Evolutionary conservation across 2,113 vertebrate genomes (phyloP), one percentile per base, ranked within the genome.

Genomic region (Gavia stellata): DNA sequence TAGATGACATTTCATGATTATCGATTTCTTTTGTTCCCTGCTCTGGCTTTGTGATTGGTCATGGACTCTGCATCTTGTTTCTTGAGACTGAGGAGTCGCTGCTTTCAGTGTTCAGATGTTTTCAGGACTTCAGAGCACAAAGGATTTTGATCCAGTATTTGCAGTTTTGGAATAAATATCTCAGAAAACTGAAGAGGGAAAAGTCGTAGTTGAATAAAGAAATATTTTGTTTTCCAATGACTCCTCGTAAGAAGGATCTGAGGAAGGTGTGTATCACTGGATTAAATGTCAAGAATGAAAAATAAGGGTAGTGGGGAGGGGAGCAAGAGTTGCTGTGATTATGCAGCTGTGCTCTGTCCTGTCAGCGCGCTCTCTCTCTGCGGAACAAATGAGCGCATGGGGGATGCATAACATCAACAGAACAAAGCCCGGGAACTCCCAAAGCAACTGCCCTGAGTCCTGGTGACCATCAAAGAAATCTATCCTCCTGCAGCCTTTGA

Each of bases 261-360:
- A 75, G 58, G 50, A 77, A 79, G 36, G 17, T 77, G 20, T 78
- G 38, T 49, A 42, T 89, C 58, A 24, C 70, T 9, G 10, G 31
- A 79, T 94, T 93, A 90, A 81, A 91, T 77, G 85, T 89, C 92
- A 91, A 47, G 74, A 78, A 91, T 91, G 88, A 95, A 93, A 95
- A 94, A 94, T 73, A 90, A 74, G 55, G 12, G 42, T 85, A 34
- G 66, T 38, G 70, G 56, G 28, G 61, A 74, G 55, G 9, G 36
- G 52, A 67, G n/a, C 20, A 53, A 45, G 53, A 73, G 52, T 45
- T 83, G 65, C 93, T 17, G 4, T 79, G 83, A 89, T 86, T 90
- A 79, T 88, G 71, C 70, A 95, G 67, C 58, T 86, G 42, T 0
- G 0, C 33, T 87, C 34, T 38, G 15, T 74, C 58, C 71, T 91